Conservation (phyloP, 2,797 vertebrate genomes). For the Lindbergichthys nudifrons region DNA sequence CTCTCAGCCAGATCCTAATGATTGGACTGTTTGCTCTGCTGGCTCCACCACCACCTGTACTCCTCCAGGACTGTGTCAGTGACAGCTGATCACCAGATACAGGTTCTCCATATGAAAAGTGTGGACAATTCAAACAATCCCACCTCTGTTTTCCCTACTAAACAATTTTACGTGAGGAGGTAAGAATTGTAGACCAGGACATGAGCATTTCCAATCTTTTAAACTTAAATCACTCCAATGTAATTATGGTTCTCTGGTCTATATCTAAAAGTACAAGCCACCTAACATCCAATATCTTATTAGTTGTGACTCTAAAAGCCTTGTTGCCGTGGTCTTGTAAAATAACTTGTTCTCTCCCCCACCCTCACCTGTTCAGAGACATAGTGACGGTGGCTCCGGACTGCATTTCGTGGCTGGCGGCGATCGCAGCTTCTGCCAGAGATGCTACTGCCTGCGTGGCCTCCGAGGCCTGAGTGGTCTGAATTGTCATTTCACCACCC, state of each 20-base stretch:
- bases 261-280: neutral
- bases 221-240: neutral
- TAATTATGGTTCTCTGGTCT: neutral
- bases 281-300: neutral
- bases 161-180: neutral
- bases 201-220: neutral
- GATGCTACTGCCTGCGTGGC: conserved; percentile 97
- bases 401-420: conserved; percentile 96
- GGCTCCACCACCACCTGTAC: neutral
- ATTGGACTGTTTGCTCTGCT: conserved; percentile 7
- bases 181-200: neutral
- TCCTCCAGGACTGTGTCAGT: neutral
- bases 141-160: neutral
- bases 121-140: neutral
- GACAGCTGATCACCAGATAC: neutral
- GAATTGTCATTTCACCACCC: conserved; percentile 97
- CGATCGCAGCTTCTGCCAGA: conserved; percentile 94
- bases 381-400: conserved; percentile 96
- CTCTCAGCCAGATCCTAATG: too few species aligned
- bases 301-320: neutral
- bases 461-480: conserved; percentile 96
- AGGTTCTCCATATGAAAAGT: neutral
- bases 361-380: conserved; percentile 94
- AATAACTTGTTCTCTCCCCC: neutral
- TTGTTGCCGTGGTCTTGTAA: neutral